These are phyloP conservation scores for Thunnus maccoyii DNA, from an alignment of 2,113 vertebrate genomes.

Conservation along the genomic window DNA sequence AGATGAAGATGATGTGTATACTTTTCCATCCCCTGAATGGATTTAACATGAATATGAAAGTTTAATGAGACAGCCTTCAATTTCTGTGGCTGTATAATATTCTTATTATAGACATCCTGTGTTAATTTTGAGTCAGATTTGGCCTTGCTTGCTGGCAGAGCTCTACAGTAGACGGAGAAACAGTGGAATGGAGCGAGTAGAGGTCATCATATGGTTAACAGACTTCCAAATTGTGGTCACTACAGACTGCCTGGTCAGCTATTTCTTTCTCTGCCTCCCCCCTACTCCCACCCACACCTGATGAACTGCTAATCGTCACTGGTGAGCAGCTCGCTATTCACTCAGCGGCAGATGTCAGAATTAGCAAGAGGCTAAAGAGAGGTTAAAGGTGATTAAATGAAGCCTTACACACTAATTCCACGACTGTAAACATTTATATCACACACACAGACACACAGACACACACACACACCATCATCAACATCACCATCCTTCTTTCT, in stretches of 20 bases:
- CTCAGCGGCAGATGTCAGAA: background rate
- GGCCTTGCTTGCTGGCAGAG: constrained; percentile 7
- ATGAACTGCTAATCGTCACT: constrained; percentile 30
- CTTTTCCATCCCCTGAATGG: background rate
- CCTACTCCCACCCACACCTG: constrained; percentile 40
- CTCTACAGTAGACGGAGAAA: constrained; percentile 35
- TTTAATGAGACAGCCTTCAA: background rate
- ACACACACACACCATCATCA: constrained; percentile 22
- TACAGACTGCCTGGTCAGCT: constrained; percentile 61
- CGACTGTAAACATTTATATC: constrained; percentile 23
- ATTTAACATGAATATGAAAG: background rate
- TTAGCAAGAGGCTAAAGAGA: constrained; percentile 5
- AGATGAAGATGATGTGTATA: background rate
- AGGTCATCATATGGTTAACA: constrained; percentile 47
- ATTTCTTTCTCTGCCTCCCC: constrained; percentile 48
- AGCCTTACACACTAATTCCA: background rate
- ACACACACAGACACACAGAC: background rate
- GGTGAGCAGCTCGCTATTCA: constrained; percentile 28
- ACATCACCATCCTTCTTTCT: constrained; percentile 53
- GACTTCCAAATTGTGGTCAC: constrained; percentile 52
- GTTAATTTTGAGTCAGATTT: constrained; percentile 30
- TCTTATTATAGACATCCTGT: constrained; percentile 4
- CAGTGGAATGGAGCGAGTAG: constrained; percentile 1
- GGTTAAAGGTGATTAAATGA: constrained; percentile 7
- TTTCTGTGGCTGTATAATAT: constrained; percentile 3